These are phyloP conservation scores for Acanthisitta chloris DNA, from an alignment of 2,113 vertebrate genomes.

Conservation along the genomic window DNA sequence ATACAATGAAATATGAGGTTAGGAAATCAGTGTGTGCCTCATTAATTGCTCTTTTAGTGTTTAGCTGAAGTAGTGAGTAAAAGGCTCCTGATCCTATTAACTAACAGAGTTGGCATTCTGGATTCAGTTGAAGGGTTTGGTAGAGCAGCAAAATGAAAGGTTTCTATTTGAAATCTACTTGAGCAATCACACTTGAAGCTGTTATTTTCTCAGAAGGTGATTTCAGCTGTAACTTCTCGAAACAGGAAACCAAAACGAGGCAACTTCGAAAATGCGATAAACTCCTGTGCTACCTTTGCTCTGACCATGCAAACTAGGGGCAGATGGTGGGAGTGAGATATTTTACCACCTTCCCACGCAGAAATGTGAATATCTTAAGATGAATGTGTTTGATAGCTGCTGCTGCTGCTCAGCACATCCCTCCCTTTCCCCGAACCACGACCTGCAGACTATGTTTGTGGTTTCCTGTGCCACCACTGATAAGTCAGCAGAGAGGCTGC, in stretches of 20 bases:
- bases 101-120: neutral
- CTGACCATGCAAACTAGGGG: neutral
- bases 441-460: neutral
- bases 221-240: neutral
- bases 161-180: neutral
- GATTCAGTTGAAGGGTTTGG: neutral
- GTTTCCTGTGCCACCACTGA: neutral
- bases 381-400: neutral
- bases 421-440: neutral
- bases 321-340: neutral
- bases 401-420: neutral
- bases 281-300: fast-evolving
- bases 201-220: neutral
- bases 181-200: neutral
- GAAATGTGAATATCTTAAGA: neutral
- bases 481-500: neutral
- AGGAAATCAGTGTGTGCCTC: neutral
- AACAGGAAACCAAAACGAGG: neutral
- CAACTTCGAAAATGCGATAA: neutral
- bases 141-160: neutral
- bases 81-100: neutral
- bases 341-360: neutral
- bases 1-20: neutral
- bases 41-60: neutral
- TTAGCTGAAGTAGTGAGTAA: neutral